These are phyloP conservation scores for Diadegma fenestrale DNA, from an alignment of 2,888 invertebrate species.

Conservation along the genomic window DNA sequence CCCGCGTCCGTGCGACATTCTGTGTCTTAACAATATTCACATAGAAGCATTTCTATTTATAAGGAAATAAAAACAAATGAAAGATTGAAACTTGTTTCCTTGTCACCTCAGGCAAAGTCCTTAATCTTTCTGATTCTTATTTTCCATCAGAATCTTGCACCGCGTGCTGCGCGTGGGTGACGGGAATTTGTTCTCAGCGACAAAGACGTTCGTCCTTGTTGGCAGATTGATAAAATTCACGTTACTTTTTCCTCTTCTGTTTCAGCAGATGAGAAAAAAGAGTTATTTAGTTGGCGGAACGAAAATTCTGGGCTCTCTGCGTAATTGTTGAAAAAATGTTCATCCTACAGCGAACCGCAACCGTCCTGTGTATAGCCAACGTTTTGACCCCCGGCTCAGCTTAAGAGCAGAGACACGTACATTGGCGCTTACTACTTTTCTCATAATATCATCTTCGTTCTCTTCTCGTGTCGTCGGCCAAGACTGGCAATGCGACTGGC, in stretches of 20 bases:
- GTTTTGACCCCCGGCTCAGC: constrained; percentile 50
- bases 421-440: constrained; percentile 17
- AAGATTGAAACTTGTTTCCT: constrained; percentile 52
- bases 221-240: neutral
- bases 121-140: constrained; percentile 29
- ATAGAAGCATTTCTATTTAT: neutral
- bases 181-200: constrained; percentile 46
- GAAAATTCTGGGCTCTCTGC: neutral
- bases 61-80: neutral
- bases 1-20: constrained; percentile 79
- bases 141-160: constrained; percentile 3
- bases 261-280: neutral
- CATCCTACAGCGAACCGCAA: constrained; percentile 82
- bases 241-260: neutral
- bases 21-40: constrained; percentile 62
- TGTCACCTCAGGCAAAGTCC: constrained; percentile 42
- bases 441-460: neutral
- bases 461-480: neutral
- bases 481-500: neutral
- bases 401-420: constrained; percentile 21
- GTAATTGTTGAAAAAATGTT: constrained; percentile 72
- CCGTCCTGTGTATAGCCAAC: constrained; percentile 68
- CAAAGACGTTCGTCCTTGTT: constrained; percentile 6
- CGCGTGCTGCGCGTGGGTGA: constrained; percentile 55
- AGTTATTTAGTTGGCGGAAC: neutral